These are phyloP conservation scores for Mycetomoellerius zeteki DNA, from an alignment of 1,140 invertebrate genomes.

Conservation along the genomic window DNA sequence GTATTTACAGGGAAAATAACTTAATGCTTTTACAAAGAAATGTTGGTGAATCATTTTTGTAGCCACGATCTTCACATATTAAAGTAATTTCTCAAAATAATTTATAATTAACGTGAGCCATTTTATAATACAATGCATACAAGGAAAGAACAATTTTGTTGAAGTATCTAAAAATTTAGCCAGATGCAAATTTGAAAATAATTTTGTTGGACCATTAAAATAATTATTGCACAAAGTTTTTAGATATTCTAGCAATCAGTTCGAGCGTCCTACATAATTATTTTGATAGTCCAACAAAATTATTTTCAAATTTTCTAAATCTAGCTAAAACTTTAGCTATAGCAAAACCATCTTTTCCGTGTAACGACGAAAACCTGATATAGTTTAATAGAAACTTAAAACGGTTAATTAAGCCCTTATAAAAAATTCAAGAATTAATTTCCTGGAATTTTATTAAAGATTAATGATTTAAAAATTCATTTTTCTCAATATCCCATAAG, in stretches of 20 bases:
- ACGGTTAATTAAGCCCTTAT: background rate
- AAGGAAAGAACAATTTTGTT: too few relatives aligned
- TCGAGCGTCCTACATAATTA: too few relatives aligned
- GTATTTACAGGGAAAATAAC: background rate
- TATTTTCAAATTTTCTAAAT: too few relatives aligned
- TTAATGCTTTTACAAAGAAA: background rate
- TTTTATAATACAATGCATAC: background rate
- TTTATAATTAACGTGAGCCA: background rate
- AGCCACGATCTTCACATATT: too few relatives aligned
- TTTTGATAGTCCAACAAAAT: too few relatives aligned
- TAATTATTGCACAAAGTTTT: too few relatives aligned
- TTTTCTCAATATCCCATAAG: background rate
- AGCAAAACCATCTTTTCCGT: background rate
- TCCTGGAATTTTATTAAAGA: background rate
- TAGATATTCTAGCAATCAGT: too few relatives aligned
- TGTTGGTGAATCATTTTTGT: background rate
- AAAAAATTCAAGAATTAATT: conserved; percentile 37
- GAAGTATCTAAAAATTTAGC: too few relatives aligned
- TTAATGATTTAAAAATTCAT: conserved; percentile 40
- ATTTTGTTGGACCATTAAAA: too few relatives aligned
- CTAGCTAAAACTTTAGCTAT: too few relatives aligned
- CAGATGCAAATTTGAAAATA: too few relatives aligned
- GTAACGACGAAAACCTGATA: background rate
- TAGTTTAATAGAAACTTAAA: conserved; percentile 28
- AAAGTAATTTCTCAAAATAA: background rate